Percentiles rank a stretch among this genome's conserved stretches.
These are phyloP conservation scores for Pionites leucogaster DNA, from an alignment of 2,113 vertebrate species.

Conservation along the genomic window DNA sequence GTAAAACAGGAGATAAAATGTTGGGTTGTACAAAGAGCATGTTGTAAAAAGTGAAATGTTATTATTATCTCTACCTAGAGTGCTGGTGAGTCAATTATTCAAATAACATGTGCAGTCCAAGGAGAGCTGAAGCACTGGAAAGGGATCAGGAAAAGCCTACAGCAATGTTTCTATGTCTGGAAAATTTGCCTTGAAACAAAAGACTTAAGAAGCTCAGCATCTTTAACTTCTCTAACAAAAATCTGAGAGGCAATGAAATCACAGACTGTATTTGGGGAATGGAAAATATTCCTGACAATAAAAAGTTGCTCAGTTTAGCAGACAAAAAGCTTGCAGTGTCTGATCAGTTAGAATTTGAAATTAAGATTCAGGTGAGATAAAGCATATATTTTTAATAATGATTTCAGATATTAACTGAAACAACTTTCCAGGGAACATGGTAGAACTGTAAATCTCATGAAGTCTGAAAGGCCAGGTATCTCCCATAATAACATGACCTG, in stretches of 20 bases:
- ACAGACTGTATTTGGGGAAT: background rate
- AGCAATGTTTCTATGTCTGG: conserved; percentile 25
- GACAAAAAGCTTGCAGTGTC: background rate
- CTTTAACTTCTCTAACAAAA: conserved; percentile 13
- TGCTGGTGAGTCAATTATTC: background rate
- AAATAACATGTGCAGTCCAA: background rate
- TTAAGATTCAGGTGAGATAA: background rate
- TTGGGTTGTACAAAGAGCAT: background rate
- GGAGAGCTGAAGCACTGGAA: conserved; percentile 12
- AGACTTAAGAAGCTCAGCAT: background rate
- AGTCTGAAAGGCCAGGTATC: background rate
- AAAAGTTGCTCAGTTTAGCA: background rate
- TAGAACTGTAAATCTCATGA: background rate
- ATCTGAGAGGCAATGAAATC: background rate
- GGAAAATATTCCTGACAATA: conserved; percentile 27
- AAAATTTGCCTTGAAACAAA: conserved; percentile 31
- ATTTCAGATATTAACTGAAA: background rate
- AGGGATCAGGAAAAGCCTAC: conserved; percentile 19
- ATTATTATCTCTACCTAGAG: background rate
- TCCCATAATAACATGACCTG: background rate
- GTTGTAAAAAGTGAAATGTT: background rate
- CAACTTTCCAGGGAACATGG: background rate
- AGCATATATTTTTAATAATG: background rate
- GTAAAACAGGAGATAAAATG: background rate
- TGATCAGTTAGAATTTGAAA: background rate